Percentiles rank a stretch among this genome's conserved stretches.
phyloP scores from a whole-genome alignment of 92 coral and sea anemone species.

The Nematostella vectensis region DNA sequence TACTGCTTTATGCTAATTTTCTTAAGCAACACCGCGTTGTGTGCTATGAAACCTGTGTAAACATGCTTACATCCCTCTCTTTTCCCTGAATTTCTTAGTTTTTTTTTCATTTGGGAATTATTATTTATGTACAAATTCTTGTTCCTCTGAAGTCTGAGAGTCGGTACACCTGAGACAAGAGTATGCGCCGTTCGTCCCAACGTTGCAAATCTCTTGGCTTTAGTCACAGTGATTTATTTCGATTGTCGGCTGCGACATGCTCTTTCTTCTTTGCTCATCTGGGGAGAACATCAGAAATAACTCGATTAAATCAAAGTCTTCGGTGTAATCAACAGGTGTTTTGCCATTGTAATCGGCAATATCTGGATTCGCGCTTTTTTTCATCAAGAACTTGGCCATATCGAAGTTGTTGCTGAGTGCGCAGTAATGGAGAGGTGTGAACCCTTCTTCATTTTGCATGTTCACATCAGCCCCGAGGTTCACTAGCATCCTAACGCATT shows the following conservation, averaged over 20 bases:
- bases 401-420: constrained; percentile 50
- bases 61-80: too few relatives aligned
- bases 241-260: constrained; percentile 20
- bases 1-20: too few relatives aligned
- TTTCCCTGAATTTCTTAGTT: too few relatives aligned
- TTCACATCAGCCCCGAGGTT: constrained; percentile 96
- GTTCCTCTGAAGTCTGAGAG: too few relatives aligned
- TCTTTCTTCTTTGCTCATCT: constrained; percentile 65
- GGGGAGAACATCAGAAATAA: constrained; percentile 66
- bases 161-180: too few relatives aligned
- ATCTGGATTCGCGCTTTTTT: constrained; percentile 90
- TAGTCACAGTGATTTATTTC: too few relatives aligned
- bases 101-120: too few relatives aligned
- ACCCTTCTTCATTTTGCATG: constrained; percentile 72
- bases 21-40: too few relatives aligned
- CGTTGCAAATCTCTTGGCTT: too few relatives aligned
- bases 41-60: too few relatives aligned
- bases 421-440: constrained; percentile 82
- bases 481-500: constrained; percentile 86
- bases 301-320: constrained; percentile 92
- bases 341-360: constrained; percentile 57
- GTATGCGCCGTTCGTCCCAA: too few relatives aligned
- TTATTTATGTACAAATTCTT: too few relatives aligned
- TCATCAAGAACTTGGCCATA: constrained; percentile 69
- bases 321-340: constrained; percentile 85